Evolutionary conservation across 2,888 invertebrate species (phyloP).

Genomic region (Aspidiotus destructor): DNA sequence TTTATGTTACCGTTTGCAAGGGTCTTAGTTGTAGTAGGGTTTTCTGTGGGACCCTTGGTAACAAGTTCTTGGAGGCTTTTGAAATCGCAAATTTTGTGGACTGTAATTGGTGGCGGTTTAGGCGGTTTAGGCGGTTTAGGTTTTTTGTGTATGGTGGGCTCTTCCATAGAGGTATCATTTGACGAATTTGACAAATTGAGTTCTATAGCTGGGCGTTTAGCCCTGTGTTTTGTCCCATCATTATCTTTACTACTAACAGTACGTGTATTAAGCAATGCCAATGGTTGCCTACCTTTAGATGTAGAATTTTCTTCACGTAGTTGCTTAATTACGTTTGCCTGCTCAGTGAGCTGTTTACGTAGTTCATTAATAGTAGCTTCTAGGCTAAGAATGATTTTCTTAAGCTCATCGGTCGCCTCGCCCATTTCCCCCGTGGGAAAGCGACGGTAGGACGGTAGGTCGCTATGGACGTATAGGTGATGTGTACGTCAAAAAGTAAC

Average conservation of each 20-base stretch:
- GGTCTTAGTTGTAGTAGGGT: background rate
- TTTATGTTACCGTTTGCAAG: background rate
- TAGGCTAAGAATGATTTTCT: background rate
- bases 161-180: background rate
- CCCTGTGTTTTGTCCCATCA: background rate
- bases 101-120: background rate
- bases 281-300: background rate
- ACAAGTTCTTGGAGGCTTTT: background rate
- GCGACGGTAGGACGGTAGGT: background rate
- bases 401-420: too few relatives aligned
- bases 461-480: background rate
- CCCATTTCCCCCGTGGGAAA: too few relatives aligned
- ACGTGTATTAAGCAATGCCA: background rate
- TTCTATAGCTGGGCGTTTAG: background rate
- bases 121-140: background rate
- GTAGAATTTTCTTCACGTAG: background rate
- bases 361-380: background rate
- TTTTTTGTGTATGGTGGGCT: too few relatives aligned
- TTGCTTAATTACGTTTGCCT: background rate
- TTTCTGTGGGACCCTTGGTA: background rate
- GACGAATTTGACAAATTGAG: background rate
- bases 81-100: background rate
- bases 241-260: background rate
- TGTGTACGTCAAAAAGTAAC: background rate
- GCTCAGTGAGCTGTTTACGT: background rate